These are phyloP conservation scores for Bagarius yarrelli DNA, from an alignment of 2,113 vertebrate genomes.

Conservation along the genomic window DNA sequence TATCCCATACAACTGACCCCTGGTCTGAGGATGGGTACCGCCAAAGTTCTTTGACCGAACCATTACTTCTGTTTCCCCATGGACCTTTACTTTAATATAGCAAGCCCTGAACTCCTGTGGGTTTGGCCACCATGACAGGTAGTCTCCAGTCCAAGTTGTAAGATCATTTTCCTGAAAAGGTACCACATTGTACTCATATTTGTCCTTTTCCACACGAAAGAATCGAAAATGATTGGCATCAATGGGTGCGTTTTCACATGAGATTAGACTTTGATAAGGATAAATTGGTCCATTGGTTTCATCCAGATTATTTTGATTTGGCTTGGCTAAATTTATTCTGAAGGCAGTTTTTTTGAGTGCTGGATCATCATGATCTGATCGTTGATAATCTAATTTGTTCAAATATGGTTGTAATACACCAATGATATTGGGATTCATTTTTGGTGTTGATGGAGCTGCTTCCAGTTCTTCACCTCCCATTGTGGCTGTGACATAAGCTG, in stretches of 20 bases:
- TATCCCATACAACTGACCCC: conserved; percentile 86
- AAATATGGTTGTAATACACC: conserved; percentile 92
- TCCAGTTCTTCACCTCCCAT: conserved; percentile 94
- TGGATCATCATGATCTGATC: conserved; percentile 85
- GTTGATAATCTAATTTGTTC: conserved; percentile 83
- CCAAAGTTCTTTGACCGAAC: conserved; percentile 84
- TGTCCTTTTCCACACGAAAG: conserved; percentile 91
- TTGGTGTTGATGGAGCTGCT: conserved; percentile 85
- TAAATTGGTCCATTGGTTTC: conserved; percentile 91
- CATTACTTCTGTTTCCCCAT: conserved; percentile 88
- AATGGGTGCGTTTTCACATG: conserved; percentile 82
- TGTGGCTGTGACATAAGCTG: conserved; percentile 84
- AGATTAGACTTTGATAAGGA: conserved; percentile 80
- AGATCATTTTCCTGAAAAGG: conserved; percentile 89
- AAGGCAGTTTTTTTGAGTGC: conserved; percentile 88
- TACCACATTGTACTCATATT: conserved; percentile 93
- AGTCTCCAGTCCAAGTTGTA: conserved; percentile 88
- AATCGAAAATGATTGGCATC: conserved; percentile 90
- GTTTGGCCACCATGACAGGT: conserved; percentile 97
- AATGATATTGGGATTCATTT: conserved; percentile 77
- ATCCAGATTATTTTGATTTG: conserved; percentile 79
- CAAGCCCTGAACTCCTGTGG: conserved; percentile 97
- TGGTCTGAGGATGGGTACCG: conserved; percentile 81
- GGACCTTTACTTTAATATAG: conserved; percentile 88
- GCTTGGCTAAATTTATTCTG: conserved; percentile 87